These are phyloP conservation scores for Centruroides sculpturatus DNA, from an alignment of 1,140 invertebrate species.

Conservation along the genomic window DNA sequence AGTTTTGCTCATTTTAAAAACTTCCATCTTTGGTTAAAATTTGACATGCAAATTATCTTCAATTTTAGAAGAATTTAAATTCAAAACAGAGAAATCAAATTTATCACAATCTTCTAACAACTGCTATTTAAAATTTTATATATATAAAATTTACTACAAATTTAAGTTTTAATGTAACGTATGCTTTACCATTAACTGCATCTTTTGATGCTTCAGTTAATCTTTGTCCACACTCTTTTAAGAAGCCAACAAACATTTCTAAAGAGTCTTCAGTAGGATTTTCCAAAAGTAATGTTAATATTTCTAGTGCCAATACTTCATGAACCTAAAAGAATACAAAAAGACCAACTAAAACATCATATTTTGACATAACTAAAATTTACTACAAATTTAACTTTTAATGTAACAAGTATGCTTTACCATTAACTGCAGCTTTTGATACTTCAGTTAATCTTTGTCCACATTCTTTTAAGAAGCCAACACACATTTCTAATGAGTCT, in stretches of 20 bases:
- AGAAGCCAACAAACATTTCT: constrained; percentile 87
- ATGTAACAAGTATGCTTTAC: constrained; percentile 31
- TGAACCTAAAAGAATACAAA: constrained; percentile 45
- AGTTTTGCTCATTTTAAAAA: too few relatives aligned
- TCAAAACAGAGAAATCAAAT: too few relatives aligned
- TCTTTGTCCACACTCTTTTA: constrained; percentile 95
- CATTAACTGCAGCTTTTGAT: constrained; percentile 52
- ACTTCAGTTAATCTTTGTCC: constrained; percentile 87
- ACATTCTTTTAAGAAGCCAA: constrained; percentile 92
- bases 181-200: constrained; percentile 40
- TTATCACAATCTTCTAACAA: too few relatives aligned
- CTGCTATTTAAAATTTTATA: too few relatives aligned
- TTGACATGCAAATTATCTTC: too few relatives aligned
- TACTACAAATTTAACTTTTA: too few relatives aligned
- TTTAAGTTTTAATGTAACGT: neutral
- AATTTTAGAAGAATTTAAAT: too few relatives aligned
- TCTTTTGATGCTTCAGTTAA: constrained; percentile 78
- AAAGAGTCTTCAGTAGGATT: constrained; percentile 94
- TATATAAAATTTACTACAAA: too few relatives aligned
- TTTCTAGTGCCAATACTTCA: constrained; percentile 91
- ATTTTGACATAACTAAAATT: too few relatives aligned
- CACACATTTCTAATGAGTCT: constrained; percentile 94
- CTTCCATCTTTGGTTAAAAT: too few relatives aligned
- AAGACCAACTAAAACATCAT: too few relatives aligned
- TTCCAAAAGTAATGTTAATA: constrained; percentile 83